Percentiles rank a stretch among this genome's conserved stretches.
These are phyloP conservation scores for Scarus forsteni DNA, from an alignment of 2,797 vertebrate genomes.

Conservation along the genomic window DNA sequence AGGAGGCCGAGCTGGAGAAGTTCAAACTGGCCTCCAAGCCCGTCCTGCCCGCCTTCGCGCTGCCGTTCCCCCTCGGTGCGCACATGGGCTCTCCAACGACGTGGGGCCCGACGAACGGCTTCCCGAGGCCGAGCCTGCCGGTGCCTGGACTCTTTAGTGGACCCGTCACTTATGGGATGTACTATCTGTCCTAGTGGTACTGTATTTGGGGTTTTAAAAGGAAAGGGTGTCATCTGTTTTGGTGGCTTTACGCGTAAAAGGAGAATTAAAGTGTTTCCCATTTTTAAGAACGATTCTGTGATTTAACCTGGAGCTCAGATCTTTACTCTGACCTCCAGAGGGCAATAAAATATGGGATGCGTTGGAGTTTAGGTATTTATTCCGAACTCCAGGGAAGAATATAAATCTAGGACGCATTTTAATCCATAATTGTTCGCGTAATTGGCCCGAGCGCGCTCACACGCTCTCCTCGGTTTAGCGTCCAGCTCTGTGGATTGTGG, in stretches of 20 bases:
- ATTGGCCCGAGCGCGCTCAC: conserved; percentile 6
- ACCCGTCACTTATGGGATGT: conserved; percentile 89
- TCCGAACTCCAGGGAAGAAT: conserved; percentile 14
- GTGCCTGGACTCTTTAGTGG: conserved; percentile 87
- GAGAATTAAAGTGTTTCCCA: conserved; percentile 18
- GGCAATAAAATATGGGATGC: background rate
- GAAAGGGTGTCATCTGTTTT: conserved; percentile 25
- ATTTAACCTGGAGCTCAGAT: conserved; percentile 20
- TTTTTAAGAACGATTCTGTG: conserved; percentile 16
- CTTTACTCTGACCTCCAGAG: conserved; percentile 15
- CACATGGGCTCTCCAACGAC: conserved; percentile 83
- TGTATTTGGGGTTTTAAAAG: conserved; percentile 13
- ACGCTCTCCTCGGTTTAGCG: conserved; percentile 11
- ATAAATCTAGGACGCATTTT: background rate
- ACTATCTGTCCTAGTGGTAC: conserved; percentile 86
- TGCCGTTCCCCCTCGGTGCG: conserved; percentile 86
- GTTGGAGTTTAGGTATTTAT: background rate
- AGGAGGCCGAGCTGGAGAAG: conserved; percentile 90
- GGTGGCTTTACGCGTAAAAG: conserved; percentile 45
- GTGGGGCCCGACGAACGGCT: conserved; percentile 79
- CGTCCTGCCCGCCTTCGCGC: conserved; percentile 85
- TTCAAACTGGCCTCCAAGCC: conserved; percentile 88
- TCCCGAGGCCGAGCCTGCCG: conserved; percentile 82
- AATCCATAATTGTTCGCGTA: conserved; percentile 14
- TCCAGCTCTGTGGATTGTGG: conserved; percentile 29